A percentile compares a stretch with the other conserved stretches of the same genome.
Conservation (phyloP, 2,888 invertebrate genomes). For the Agriopis marginaria region DNA sequence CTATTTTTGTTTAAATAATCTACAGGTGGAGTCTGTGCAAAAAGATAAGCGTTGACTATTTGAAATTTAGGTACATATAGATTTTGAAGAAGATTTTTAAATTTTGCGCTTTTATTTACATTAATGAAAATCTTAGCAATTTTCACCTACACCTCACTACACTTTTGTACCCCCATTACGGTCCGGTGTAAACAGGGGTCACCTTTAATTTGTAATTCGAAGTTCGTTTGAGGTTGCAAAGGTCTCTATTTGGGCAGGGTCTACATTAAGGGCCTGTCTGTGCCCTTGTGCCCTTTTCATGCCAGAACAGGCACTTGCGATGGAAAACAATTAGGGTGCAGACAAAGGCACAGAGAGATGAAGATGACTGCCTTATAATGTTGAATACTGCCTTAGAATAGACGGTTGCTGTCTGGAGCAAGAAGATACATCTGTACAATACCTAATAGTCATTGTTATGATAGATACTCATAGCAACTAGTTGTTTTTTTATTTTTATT, state of each 20-base stretch:
- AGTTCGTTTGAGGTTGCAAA: slow-evolving; percentile 71
- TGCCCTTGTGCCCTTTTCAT: slow-evolving; percentile 61
- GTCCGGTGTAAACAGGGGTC: slow-evolving; percentile 54
- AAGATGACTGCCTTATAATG: neutral
- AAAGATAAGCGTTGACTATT: too few relatives aligned
- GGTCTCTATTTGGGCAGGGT: slow-evolving; percentile 66
- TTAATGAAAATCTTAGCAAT: neutral
- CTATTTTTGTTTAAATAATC: too few relatives aligned
- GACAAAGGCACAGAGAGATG: slow-evolving; percentile 5
- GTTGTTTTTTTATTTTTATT: too few relatives aligned
- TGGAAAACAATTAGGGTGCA: slow-evolving; percentile 61
- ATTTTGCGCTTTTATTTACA: neutral
- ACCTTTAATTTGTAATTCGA: slow-evolving; percentile 71
- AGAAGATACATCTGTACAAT: too few relatives aligned
- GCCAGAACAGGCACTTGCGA: slow-evolving; percentile 56
- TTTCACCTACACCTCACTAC: slow-evolving; percentile 1
- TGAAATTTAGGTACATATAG: neutral
- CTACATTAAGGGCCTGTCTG: slow-evolving; percentile 60
- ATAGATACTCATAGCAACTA: too few relatives aligned
- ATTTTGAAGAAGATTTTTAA: neutral
- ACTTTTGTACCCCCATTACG: slow-evolving; percentile 22
- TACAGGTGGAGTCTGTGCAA: too few relatives aligned
- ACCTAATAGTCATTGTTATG: too few relatives aligned
- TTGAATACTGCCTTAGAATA: too few relatives aligned
- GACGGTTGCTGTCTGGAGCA: too few relatives aligned